Conservation (phyloP, 2,797 vertebrate genomes). For the Artibeus jamaicensis region DNA sequence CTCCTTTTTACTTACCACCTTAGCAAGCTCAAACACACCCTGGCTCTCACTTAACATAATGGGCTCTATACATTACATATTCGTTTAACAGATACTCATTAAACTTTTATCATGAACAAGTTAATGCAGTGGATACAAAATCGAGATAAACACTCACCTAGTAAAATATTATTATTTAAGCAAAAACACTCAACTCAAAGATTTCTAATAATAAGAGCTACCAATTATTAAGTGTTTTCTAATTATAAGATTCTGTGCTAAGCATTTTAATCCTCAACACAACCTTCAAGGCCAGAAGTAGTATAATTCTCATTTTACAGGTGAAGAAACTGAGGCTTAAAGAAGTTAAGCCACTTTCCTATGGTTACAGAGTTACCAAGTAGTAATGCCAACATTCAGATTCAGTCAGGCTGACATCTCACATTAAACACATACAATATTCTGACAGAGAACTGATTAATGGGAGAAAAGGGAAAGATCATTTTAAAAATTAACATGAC, state of each 20-base stretch:
- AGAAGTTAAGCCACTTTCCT: neutral
- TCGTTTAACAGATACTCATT: neutral
- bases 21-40: neutral
- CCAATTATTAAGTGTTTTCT: slow-evolving; percentile 1
- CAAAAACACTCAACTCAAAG: neutral
- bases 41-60: neutral
- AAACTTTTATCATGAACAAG: neutral
- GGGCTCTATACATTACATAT: neutral
- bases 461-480: neutral
- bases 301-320: neutral
- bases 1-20: neutral
- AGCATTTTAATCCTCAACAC: neutral
- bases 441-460: neutral
- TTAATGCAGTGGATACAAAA: neutral
- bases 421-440: neutral
- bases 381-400: neutral
- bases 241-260: neutral
- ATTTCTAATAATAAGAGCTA: neutral
- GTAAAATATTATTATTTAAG: slow-evolving; percentile 21
- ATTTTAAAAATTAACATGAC: slow-evolving; percentile 7
- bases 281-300: neutral
- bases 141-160: neutral
- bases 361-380: neutral
- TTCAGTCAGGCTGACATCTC: neutral
- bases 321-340: neutral